Conservation (phyloP, 2,113 vertebrate genomes). For the Hippocampus zosterae region DNA sequence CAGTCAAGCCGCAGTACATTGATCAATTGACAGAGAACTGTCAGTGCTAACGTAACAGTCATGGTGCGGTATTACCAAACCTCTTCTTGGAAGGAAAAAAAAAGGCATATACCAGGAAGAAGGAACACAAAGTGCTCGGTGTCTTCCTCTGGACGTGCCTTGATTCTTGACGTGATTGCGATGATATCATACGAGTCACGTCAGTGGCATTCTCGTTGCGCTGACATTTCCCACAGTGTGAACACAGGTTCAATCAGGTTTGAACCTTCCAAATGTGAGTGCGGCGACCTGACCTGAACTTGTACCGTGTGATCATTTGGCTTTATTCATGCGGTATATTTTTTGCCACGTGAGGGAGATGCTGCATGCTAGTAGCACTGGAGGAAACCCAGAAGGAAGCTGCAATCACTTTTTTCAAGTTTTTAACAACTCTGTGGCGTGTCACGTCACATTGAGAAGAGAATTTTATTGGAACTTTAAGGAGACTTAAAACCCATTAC, state of each 20-base stretch:
- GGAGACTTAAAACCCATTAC: too few relatives aligned
- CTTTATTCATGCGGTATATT: not conserved
- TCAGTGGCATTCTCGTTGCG: not conserved
- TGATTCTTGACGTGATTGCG: not conserved
- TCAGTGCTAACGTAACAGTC: not conserved
- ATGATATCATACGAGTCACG: not conserved
- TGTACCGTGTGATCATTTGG: not conserved
- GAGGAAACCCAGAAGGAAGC: not conserved
- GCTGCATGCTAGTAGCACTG: too few relatives aligned
- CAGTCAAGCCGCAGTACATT: not conserved
- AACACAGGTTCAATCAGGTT: not conserved
- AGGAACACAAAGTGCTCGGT: not conserved
- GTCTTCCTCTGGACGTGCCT: not conserved
- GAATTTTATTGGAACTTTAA: too few relatives aligned
- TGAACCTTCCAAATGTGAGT: not conserved
- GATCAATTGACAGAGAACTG: not conserved
- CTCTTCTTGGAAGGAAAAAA: not conserved
- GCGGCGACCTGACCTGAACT: not conserved
- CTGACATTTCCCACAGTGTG: not conserved
- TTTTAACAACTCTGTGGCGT: too few relatives aligned
- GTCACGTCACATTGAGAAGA: too few relatives aligned
- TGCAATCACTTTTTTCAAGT: too few relatives aligned
- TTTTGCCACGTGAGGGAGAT: conserved; percentile 53
- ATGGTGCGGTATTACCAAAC: not conserved
- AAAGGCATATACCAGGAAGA: not conserved